A percentile compares a stretch with the other conserved stretches of the same genome.
These are phyloP conservation scores for Chamaea fasciata DNA, from an alignment of 2,113 vertebrate species.

Conservation along the genomic window DNA sequence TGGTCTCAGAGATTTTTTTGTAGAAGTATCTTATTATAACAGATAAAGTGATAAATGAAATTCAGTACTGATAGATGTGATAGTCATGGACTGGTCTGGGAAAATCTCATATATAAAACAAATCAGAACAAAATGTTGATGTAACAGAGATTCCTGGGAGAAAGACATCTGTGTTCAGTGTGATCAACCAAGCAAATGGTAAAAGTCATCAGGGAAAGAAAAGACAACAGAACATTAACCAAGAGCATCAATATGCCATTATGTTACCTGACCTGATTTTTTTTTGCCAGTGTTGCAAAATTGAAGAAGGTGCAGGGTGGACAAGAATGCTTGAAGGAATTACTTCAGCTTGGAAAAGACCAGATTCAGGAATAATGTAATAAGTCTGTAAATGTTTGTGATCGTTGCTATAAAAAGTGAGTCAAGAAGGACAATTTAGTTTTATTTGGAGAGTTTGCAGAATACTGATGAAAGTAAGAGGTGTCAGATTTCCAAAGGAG, in stretches of 20 bases:
- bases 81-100: not conserved
- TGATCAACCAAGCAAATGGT: not conserved
- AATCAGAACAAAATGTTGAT: not conserved
- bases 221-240: not conserved
- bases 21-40: not conserved
- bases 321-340: not conserved
- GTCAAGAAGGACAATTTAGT: not conserved
- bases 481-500: not conserved
- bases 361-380: not conserved
- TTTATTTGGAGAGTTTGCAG: not conserved
- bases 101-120: not conserved
- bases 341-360: not conserved
- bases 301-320: not conserved
- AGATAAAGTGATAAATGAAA: not conserved
- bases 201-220: not conserved
- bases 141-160: not conserved
- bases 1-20: not conserved
- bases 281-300: not conserved
- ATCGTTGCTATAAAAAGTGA: not conserved
- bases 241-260: not conserved
- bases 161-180: not conserved
- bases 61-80: not conserved
- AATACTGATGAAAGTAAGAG: not conserved
- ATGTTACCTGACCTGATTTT: not conserved
- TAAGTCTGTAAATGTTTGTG: not conserved